Conservation (phyloP, 1,140 invertebrate species). For the Brachionus manjavacas region DNA sequence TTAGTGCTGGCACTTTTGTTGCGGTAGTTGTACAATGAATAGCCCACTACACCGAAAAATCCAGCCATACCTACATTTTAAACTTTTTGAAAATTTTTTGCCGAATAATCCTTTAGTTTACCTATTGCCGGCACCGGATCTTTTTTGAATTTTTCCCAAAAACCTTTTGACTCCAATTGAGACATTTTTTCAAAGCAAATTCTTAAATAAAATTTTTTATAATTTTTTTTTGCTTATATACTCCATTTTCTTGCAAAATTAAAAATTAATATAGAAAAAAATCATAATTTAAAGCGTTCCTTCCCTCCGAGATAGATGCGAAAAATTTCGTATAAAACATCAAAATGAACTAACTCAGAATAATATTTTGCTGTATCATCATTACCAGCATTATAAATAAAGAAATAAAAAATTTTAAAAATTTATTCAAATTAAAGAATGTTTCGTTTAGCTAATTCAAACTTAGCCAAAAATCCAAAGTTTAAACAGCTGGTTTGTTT, state of each 20-base stretch:
- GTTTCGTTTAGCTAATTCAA: slow-evolving; percentile 14
- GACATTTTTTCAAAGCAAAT: neutral
- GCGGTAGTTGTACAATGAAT: slow-evolving; percentile 28
- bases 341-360: neutral
- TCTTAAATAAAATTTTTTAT: neutral
- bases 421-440: neutral
- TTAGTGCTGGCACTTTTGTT: neutral
- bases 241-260: neutral
- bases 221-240: neutral
- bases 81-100: neutral
- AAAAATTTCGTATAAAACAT: neutral
- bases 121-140: slow-evolving; percentile 37
- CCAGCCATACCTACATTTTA: slow-evolving; percentile 2
- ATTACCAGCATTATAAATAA: neutral
- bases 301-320: neutral
- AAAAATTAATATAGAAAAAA: neutral
- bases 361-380: slow-evolving; percentile 2
- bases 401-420: neutral
- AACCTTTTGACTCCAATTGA: neutral
- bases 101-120: neutral
- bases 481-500: neutral
- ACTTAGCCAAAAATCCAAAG: neutral
- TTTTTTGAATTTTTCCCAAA: slow-evolving; percentile 20
- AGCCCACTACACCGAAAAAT: slow-evolving; percentile 35
- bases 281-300: neutral